These are phyloP conservation scores for Burhinus bistriatus DNA, from an alignment of 2,113 vertebrate species.

Conservation along the genomic window DNA sequence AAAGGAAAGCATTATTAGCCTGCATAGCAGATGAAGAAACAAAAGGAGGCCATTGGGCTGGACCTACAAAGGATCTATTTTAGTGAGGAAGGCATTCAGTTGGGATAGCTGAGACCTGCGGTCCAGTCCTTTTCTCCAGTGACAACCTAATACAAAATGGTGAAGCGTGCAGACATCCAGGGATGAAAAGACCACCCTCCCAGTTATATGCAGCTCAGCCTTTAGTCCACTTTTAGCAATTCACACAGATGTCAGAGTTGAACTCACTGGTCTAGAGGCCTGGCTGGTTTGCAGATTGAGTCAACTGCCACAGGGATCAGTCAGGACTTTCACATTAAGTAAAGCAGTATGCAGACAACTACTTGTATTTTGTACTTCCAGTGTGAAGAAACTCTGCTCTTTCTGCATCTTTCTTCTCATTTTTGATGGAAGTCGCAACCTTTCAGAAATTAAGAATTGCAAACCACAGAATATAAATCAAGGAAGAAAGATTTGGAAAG, in stretches of 20 bases:
- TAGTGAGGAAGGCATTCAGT: background rate
- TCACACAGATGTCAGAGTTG: background rate
- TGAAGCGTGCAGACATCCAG: background rate
- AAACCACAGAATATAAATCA: background rate
- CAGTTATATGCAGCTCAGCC: fast-evolving
- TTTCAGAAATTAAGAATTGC: background rate
- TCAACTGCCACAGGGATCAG: background rate
- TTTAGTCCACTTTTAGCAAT: background rate
- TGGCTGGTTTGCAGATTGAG: background rate
- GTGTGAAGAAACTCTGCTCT: background rate
- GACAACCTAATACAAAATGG: background rate
- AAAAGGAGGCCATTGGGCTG: background rate
- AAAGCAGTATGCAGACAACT: background rate
- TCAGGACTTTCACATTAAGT: background rate
- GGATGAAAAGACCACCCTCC: background rate
- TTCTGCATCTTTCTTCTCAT: background rate
- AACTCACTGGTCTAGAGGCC: background rate
- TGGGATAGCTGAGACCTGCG: background rate
- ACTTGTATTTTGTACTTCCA: background rate
- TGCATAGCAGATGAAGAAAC: background rate
- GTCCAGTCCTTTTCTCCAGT: background rate
- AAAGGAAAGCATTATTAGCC: background rate
- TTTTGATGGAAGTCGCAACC: background rate
- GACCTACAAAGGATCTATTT: background rate
- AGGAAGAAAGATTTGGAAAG: background rate